Base-by-base conservation (phyloP, 1,140 invertebrate species). In the Cheumatopsyche charites region DNA sequence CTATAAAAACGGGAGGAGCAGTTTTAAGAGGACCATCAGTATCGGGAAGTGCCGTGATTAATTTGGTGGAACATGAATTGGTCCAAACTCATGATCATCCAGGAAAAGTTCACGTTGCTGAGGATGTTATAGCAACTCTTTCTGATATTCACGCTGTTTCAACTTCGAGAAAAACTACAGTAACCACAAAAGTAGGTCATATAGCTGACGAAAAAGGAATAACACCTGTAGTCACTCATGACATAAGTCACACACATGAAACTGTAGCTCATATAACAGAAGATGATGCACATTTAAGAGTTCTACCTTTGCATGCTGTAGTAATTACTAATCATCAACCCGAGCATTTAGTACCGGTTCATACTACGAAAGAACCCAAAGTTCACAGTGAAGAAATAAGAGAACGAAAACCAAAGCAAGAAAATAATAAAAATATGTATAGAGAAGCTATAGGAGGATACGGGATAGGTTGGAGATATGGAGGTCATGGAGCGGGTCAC, bases 401-500 rank as follows among this genome's bases (percentile, higher is more conserved):
- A 17, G 69, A 58, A 66, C 3, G 13, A 11, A 23, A 19, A 17
- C 4, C 2, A 1, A 66, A 47, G 21, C 15, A 45, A 21, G 25
- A 26, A 1, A 2, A 26, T 11, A 42, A n/a, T 6, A 67, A 52
- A n/a, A 45, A 75, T 49, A 49, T 47, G 17, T 74, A 45, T 19
- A 74, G 73, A 71, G 43, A 69, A 43, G 61, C 62, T 6, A 26
- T 70, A 9, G 74, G 74, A 19, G 74, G 74, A 12, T 73, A 36
- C 29, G 74, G 74, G 12, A 63, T 67, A 17, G 74, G 74, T 29
- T 49, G 49, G 12, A 70, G 17, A 0, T 42, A 43, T 29, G 74
- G 74, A 47, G 74, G 74, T 26, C 74, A 72, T 21, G 74, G 74
- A 6, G 74, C 70, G 13, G 74, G 74, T 45, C 74, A 75, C 43